Evolutionary conservation across 1,140 invertebrate species (phyloP), one percentile per base, ranked within the genome.

Genomic region (Choristoneura fumiferana): DNA sequence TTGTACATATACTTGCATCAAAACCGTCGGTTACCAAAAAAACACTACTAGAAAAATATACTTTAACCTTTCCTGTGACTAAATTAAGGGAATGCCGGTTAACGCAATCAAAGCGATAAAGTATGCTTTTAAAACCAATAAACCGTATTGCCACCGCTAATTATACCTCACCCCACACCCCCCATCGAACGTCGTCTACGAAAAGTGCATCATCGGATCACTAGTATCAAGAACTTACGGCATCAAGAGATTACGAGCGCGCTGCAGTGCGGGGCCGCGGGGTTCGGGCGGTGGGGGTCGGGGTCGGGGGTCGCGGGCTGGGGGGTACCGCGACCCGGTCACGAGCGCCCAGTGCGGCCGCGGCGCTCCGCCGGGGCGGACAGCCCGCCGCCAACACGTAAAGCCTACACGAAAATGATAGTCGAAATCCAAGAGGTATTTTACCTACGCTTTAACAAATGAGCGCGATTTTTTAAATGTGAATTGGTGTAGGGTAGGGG

Each of bases 371-470:
- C 78, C 81, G 73, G 79, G 76, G 70, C 78, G 78, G 78, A 81
- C 73, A 58, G 72, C 76, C 76, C 77, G 73, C 72, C 72, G 67
- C 38, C 71, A 56, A 60, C 36, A 63, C 52, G 64, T n/a, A n/a
- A n/a, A 60, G 61, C 52, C 52, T 15, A 43, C 22, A 72, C n/a
- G n/a, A n/a, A 69, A 71, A 87, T 87, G 84, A 85, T 87, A 79
- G 84, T 87, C 74, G 84, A 87, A 76, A 87, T 87, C 70, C 81
- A 85, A 70, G 82, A 85, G 84, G 82, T 87, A 84, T 66, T 34
- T 6, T 29, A 29, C 22, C 22, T 29, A 29, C 22, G 22, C 22
- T 29, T 3, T 29, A 29, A 29, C 22, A 29, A 29, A n/a, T n/a
- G n/a, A n/a, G n/a, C n/a, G n/a, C n/a, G n/a, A n/a, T n/a, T n/a